These are phyloP conservation scores for Hemiprocne comata DNA, from an alignment of 2,113 vertebrate species.

Conservation along the genomic window DNA sequence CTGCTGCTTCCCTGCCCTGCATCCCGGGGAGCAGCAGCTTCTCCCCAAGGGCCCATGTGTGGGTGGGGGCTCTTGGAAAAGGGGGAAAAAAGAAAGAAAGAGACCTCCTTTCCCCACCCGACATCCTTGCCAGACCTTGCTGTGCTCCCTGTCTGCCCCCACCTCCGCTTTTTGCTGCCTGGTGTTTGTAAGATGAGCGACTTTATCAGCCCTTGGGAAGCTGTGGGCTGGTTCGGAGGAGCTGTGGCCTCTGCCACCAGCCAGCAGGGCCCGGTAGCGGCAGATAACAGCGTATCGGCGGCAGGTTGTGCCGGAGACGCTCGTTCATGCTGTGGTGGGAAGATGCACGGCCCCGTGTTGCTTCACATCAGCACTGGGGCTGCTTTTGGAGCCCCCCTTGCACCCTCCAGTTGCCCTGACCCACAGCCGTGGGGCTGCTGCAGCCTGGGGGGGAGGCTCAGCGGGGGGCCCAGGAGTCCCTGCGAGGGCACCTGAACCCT, in stretches of 20 bases:
- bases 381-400: not conserved
- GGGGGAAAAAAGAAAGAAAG: accelerated
- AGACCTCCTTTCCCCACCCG: accelerated
- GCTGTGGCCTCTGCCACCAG: accelerated
- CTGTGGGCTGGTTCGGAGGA: not conserved
- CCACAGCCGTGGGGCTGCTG: not conserved
- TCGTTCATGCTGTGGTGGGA: accelerated
- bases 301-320: not conserved
- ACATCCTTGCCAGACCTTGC: not conserved
- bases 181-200: not conserved
- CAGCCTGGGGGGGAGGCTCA: not conserved
- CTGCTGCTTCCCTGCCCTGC: not conserved
- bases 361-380: not conserved
- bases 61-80: not conserved
- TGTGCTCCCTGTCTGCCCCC: not conserved
- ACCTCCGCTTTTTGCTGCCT: not conserved
- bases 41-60: accelerated
- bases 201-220: not conserved
- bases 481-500: not conserved
- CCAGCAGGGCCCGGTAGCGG: accelerated
- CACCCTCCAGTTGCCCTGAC: not conserved
- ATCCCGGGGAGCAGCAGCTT: not conserved
- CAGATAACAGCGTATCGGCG: not conserved
- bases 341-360: accelerated
- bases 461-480: accelerated